These are phyloP conservation scores for Drosophila recens DNA, from an alignment of 2,888 invertebrate genomes.

Conservation along the genomic window DNA sequence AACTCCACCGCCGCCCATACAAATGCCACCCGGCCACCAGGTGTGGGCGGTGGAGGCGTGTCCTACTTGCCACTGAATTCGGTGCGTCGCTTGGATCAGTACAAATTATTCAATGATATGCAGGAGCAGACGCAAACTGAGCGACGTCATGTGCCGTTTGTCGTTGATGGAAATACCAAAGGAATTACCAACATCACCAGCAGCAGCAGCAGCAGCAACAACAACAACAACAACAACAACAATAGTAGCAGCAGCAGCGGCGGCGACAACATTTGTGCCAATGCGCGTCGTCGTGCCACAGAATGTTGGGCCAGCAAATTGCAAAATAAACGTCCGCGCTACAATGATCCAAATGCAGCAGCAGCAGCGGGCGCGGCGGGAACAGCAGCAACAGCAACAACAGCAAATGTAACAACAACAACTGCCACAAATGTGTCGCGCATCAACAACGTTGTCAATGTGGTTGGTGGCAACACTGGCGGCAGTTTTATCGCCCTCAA, in stretches of 20 bases:
- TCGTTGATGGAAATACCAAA: not conserved
- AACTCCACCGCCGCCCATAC: conserved; percentile 38
- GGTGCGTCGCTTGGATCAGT: conserved; percentile 44
- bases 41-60: conserved; percentile 1
- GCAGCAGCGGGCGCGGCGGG: not conserved
- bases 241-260: conserved; percentile 18
- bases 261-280: conserved; percentile 68
- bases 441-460: conserved; percentile 9
- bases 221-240: not conserved
- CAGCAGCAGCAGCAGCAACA: conserved; percentile 1
- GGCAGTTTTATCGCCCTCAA: conserved; percentile 4
- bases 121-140: conserved; percentile 40
- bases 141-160: conserved; percentile 50
- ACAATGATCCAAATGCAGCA: conserved; percentile 54
- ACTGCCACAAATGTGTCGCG: conserved; percentile 1
- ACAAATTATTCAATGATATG: conserved; percentile 33
- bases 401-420: not conserved
- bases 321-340: conserved; percentile 69
- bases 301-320: conserved; percentile 68
- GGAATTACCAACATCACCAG: conserved; percentile 2
- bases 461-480: conserved; percentile 7
- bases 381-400: not conserved
- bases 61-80: conserved; percentile 3
- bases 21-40: conserved; percentile 11
- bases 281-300: conserved; percentile 69